These are phyloP conservation scores for Crypturellus undulatus DNA, from an alignment of 2,113 vertebrate genomes.

Conservation along the genomic window DNA sequence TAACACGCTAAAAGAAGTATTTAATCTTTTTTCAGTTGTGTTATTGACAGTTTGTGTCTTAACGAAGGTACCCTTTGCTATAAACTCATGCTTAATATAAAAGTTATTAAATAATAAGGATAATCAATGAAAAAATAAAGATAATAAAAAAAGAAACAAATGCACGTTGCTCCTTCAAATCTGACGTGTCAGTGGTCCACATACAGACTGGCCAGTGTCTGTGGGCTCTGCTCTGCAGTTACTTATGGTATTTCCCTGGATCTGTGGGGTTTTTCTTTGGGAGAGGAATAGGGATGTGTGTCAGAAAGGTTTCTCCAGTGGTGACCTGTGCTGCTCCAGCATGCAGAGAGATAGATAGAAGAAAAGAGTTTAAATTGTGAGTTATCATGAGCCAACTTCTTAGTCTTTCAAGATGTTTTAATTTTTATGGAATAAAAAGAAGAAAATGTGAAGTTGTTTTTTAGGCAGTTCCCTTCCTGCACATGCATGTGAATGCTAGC, in stretches of 20 bases:
- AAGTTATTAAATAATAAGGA: neutral
- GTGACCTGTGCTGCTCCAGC: rapidly evolving
- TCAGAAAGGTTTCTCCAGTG: neutral
- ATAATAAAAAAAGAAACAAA: neutral
- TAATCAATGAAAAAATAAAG: too few species aligned
- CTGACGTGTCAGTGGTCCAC: neutral
- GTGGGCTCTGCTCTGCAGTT: neutral
- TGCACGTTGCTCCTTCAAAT: neutral
- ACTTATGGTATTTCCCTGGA: neutral
- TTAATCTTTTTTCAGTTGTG: neutral
- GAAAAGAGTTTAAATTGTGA: neutral
- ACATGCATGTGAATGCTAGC: neutral
- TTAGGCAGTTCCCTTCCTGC: neutral
- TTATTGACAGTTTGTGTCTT: neutral
- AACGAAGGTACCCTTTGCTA: neutral
- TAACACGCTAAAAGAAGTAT: neutral
- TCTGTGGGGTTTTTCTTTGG: neutral
- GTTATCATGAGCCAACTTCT: neutral
- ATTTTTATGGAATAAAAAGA: neutral
- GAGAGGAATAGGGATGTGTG: neutral
- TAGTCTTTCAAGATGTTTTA: neutral
- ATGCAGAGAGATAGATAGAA: neutral
- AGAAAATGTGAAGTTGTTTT: neutral
- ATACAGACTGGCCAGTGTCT: neutral
- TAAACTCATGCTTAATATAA: neutral